These are phyloP conservation scores for Neoscelio sp. DNA, from an alignment of 2,888 invertebrate genomes.

Conservation along the genomic window DNA sequence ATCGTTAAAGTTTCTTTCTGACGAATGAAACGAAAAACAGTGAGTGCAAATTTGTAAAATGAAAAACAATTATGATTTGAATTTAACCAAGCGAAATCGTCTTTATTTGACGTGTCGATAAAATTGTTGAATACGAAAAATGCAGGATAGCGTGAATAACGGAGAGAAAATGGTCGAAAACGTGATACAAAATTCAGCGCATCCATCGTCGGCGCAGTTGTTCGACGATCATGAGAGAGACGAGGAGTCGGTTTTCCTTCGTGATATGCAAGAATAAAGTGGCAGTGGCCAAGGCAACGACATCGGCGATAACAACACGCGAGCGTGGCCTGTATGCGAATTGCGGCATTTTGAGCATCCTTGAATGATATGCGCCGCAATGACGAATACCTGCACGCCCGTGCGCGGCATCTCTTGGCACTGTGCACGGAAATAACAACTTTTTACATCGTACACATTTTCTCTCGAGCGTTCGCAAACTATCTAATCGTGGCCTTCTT, in stretches of 20 bases:
- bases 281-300: slow-evolving; percentile 75
- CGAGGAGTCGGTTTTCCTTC: slow-evolving; percentile 58
- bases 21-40: too few relatives aligned
- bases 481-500: too few relatives aligned
- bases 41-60: too few relatives aligned
- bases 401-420: slow-evolving; percentile 44
- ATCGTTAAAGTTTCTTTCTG: too few relatives aligned
- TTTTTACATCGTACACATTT: slow-evolving; percentile 38
- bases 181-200: slow-evolving; percentile 61
- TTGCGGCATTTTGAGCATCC: slow-evolving; percentile 79
- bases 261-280: slow-evolving; percentile 74
- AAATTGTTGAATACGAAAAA: slow-evolving; percentile 29
- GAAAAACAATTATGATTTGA: neutral
- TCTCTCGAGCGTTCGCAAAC: slow-evolving; percentile 27
- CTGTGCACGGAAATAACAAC: slow-evolving; percentile 55
- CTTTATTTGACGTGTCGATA: neutral
- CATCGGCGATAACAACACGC: slow-evolving; percentile 70
- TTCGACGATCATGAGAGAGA: slow-evolving; percentile 57
- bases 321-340: slow-evolving; percentile 79
- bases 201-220: slow-evolving; percentile 53
- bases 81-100: neutral
- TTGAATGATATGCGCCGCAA: slow-evolving; percentile 81
- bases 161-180: slow-evolving; percentile 56
- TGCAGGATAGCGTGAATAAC: slow-evolving; percentile 46
- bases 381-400: slow-evolving; percentile 80